Percentiles rank a stretch among this genome's conserved stretches.
phyloP scores from a whole-genome alignment of 64 coral and sea anemone genomes.

The Dendronephthya gigantea region DNA sequence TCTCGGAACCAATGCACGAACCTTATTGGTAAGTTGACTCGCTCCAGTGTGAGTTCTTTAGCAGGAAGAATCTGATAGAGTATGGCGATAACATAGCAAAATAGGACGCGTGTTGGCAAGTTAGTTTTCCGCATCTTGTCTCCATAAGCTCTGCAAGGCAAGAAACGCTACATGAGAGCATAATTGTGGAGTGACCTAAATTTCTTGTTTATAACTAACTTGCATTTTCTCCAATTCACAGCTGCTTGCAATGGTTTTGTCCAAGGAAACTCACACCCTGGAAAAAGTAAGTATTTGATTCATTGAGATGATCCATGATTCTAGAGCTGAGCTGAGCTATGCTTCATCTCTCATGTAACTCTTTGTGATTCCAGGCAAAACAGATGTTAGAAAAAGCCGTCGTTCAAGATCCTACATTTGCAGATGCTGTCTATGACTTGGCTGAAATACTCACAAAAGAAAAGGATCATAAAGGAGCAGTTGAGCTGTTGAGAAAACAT shows the following conservation, averaged over 20 bases:
- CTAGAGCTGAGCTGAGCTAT: no score
- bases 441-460: conserved; percentile 75
- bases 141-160: no score
- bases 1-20: conserved; percentile 66
- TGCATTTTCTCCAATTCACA: background rate
- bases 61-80: no score
- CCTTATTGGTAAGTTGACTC: conserved; percentile 49
- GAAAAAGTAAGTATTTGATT: background rate
- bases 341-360: background rate
- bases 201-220: no score
- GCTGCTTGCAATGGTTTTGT: background rate
- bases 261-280: background rate
- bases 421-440: conserved; percentile 78
- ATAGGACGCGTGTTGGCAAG: no score
- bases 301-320: no score
- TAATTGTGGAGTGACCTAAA: no score
- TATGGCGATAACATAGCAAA: no score
- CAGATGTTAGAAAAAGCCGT: conserved; percentile 65
- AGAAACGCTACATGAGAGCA: no score
- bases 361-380: conserved; percentile 43
- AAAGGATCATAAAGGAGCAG: conserved; percentile 67
- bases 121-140: no score
- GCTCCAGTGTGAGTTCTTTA: background rate
- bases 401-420: conserved; percentile 50
- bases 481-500: conserved; percentile 76